Evolutionary conservation across 2,797 vertebrate species (phyloP).

Genomic region (Pitangus sulphuratus): DNA sequence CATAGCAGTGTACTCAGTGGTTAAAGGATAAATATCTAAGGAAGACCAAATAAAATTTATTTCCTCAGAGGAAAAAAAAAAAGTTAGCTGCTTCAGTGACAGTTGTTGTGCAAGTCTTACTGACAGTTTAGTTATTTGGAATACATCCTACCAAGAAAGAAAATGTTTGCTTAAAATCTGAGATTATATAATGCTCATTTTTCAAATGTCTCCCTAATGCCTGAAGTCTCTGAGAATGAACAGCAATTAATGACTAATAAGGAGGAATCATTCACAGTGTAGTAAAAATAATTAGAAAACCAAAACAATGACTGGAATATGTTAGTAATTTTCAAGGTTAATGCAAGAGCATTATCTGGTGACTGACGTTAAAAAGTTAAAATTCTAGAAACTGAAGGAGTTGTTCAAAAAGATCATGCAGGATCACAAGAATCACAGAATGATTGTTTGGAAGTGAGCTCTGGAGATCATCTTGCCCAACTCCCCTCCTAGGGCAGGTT

Average conservation of each 20-base stretch:
- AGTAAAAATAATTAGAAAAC: not conserved
- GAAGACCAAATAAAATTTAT: not conserved
- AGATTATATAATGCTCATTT: not conserved
- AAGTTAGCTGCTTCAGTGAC: not conserved
- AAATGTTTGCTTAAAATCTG: not conserved
- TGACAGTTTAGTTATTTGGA: not conserved
- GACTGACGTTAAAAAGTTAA: not conserved
- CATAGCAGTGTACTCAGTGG: not conserved
- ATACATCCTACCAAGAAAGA: not conserved
- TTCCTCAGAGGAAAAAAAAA: not conserved
- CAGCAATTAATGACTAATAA: not conserved
- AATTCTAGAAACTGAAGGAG: not conserved
- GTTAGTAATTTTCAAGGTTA: not conserved
- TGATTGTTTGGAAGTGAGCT: not conserved
- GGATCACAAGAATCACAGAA: not conserved
- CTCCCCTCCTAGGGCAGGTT: not conserved
- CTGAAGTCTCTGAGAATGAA: not conserved
- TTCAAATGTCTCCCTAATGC: not conserved
- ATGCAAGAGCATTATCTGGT: not conserved
- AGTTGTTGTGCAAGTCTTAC: not conserved
- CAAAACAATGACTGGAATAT: not conserved
- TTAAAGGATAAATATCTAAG: not conserved
- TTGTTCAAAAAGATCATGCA: not conserved
- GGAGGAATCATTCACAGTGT: not conserved
- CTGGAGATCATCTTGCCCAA: not conserved